Conservation (phyloP, 2,888 invertebrate species). For the Tuta absoluta region DNA sequence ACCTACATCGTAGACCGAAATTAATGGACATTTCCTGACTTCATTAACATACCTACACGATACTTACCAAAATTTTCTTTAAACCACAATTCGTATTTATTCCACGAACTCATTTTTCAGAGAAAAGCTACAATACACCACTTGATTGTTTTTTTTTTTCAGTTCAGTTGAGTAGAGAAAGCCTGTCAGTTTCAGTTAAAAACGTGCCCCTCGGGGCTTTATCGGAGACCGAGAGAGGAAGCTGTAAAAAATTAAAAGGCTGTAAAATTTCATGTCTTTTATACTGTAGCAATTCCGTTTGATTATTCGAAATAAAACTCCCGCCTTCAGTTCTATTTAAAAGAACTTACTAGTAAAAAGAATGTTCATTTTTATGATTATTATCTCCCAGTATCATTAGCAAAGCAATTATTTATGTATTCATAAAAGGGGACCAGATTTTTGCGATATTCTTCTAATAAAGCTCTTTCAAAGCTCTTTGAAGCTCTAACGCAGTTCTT, state of each 20-base stretch:
- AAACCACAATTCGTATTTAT: neutral
- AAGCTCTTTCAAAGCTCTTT: no score
- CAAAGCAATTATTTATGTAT: no score
- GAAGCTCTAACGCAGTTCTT: no score
- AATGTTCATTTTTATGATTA: no score
- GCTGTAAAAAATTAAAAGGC: constrained; percentile 8
- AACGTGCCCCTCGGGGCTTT: constrained; percentile 2
- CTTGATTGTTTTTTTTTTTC: neutral
- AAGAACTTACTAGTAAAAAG: neutral
- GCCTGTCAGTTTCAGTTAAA: constrained; percentile 10
- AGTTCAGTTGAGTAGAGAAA: constrained; percentile 6
- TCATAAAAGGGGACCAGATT: no score
- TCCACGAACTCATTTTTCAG: neutral
- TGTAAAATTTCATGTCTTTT: constrained; percentile 13
- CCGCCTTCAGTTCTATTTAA: neutral
- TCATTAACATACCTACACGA: no score
- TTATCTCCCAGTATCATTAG: no score
- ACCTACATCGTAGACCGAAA: no score
- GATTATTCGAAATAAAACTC: neutral
- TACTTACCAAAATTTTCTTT: no score
- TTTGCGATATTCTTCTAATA: no score
- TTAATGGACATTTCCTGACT: no score
- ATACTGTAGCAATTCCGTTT: constrained; percentile 10
- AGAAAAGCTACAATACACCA: neutral
- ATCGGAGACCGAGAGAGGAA: neutral